These are phyloP conservation scores for Cataglyphis livida DNA, from an alignment of 2,888 invertebrate genomes.

Conservation along the genomic window DNA sequence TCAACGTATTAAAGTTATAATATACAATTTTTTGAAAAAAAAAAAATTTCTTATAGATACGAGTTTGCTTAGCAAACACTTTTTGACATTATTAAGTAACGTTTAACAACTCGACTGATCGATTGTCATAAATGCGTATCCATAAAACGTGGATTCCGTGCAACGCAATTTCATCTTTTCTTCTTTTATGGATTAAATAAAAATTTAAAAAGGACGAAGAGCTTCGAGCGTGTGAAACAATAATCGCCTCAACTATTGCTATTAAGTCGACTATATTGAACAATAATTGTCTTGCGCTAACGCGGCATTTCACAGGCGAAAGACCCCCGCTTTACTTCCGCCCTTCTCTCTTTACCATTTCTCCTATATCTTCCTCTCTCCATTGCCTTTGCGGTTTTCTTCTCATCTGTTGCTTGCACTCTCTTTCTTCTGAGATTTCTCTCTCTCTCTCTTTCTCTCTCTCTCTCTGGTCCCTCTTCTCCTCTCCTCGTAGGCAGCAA, in stretches of 20 bases:
- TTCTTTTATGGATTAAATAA: not conserved
- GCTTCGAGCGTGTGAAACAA: conserved; percentile 69
- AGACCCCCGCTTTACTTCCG: conserved; percentile 69
- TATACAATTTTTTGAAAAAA: too few species aligned
- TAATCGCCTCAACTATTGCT: conserved; percentile 70
- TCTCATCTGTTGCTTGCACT: conserved; percentile 35
- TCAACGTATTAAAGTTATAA: not conserved
- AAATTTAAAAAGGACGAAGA: conserved; percentile 1
- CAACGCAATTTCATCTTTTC: not conserved
- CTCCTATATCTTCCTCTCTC: conserved; percentile 34
- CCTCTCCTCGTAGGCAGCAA: conserved; percentile 68
- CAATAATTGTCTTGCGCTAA: conserved; percentile 80
- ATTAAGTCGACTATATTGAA: conserved; percentile 79
- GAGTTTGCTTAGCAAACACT: not conserved
- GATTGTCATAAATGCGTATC: conserved; percentile 5
- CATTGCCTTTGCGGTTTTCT: conserved; percentile 35
- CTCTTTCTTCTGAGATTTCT: conserved; percentile 48
- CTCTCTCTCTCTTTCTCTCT: conserved; percentile 29
- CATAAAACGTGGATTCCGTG: not conserved
- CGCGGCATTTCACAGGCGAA: conserved; percentile 73
- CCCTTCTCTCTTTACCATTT: conserved; percentile 42
- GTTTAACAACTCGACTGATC: not conserved
- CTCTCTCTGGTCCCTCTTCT: conserved; percentile 57
- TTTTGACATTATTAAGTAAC: not conserved
- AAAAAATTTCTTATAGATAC: too few species aligned